These are phyloP conservation scores for Rhodeus uyekii DNA, from an alignment of 2,797 vertebrate genomes.

Conservation along the genomic window DNA sequence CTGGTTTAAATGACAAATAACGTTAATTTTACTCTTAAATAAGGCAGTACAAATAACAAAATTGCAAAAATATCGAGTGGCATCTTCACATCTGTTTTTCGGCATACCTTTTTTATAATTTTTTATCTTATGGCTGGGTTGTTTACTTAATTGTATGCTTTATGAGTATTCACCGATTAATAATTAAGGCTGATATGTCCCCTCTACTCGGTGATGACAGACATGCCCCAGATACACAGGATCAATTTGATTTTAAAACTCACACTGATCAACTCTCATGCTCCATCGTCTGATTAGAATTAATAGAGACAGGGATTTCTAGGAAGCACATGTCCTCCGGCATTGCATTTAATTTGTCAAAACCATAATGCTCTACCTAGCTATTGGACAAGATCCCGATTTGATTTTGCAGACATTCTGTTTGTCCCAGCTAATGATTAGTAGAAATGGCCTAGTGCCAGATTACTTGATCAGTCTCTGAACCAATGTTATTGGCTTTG, in stretches of 20 bases:
- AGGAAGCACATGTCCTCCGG: constrained; percentile 42
- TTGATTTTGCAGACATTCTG: constrained; percentile 18
- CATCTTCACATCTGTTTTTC: background rate
- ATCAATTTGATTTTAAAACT: constrained; percentile 38
- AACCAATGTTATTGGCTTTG: background rate
- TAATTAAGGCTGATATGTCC: constrained; percentile 7
- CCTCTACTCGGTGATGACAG: background rate
- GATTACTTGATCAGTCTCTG: constrained; percentile 14
- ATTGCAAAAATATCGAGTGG: background rate
- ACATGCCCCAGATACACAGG: constrained; percentile 30
- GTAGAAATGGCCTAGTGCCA: constrained; percentile 9
- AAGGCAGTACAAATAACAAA: background rate
- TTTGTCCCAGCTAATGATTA: background rate
- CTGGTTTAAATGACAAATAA: background rate
- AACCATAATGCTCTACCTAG: constrained; percentile 21
- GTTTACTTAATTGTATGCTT: background rate
- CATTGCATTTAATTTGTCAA: constrained; percentile 48
- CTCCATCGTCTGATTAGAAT: constrained; percentile 48
- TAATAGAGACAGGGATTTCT: constrained; percentile 41
- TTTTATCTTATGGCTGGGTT: background rate
- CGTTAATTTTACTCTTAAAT: background rate
- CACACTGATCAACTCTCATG: constrained; percentile 38
- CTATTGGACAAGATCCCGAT: constrained; percentile 30
- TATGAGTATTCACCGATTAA: background rate
- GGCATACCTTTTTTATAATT: background rate